Evolutionary conservation across 2,888 invertebrate species (phyloP).

Genomic region (Myopa tessellatipennis): DNA sequence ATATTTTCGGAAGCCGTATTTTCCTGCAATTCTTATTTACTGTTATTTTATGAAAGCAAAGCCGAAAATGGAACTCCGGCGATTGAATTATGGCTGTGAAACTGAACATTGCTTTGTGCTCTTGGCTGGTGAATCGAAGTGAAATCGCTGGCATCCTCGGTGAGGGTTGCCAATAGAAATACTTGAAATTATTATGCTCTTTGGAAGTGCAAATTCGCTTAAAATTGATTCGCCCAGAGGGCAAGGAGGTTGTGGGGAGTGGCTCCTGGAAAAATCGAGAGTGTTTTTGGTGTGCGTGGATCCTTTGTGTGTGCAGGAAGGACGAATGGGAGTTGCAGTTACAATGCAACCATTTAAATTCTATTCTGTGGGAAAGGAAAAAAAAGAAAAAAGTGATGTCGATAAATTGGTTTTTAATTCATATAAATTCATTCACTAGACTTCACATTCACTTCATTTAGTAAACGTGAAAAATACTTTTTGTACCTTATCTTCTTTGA

Average conservation of each 20-base stretch:
- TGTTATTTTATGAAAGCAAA: slow-evolving; percentile 27
- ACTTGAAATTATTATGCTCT: slow-evolving; percentile 29
- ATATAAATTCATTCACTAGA: too few species aligned
- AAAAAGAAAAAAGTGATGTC: neutral
- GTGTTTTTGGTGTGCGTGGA: neutral
- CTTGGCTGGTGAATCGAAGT: neutral
- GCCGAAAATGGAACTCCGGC: slow-evolving; percentile 2
- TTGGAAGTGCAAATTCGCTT: slow-evolving; percentile 37
- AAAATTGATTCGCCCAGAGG: neutral
- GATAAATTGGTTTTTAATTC: neutral
- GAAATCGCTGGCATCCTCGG: slow-evolving; percentile 14
- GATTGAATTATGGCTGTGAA: slow-evolving; percentile 41
- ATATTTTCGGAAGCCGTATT: neutral
- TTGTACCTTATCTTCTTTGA: too few species aligned
- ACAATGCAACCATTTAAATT: neutral
- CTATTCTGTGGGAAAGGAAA: neutral
- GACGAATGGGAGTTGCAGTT: neutral
- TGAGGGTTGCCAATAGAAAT: slow-evolving; percentile 18
- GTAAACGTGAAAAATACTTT: too few species aligned
- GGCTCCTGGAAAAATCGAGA: neutral
- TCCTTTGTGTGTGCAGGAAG: neutral
- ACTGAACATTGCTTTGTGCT: slow-evolving; percentile 31
- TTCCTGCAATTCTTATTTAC: slow-evolving; percentile 11
- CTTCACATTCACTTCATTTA: too few species aligned
- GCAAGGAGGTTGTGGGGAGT: neutral